Conservation (phyloP, 2,888 invertebrate genomes). For the Diploptera punctata region DNA sequence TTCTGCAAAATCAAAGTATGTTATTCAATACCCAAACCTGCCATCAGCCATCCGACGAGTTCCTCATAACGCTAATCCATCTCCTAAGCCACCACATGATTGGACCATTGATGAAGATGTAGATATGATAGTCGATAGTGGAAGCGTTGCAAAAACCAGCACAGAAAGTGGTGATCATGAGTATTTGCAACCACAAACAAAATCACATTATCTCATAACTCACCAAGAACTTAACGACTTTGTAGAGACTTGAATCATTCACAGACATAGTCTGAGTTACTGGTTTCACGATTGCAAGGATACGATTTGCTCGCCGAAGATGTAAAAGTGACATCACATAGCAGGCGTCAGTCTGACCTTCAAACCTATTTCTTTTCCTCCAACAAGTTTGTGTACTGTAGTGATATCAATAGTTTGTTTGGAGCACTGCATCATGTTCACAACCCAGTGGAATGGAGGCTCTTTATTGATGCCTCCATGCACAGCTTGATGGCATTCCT, state of each 20-base stretch:
- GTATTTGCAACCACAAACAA: background rate
- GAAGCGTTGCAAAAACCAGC: background rate
- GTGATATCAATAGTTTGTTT: background rate
- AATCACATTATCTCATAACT: too few species aligned
- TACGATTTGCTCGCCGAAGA: background rate
- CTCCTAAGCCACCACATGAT: background rate
- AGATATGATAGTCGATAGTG: background rate
- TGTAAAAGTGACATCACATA: background rate
- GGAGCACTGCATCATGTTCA: background rate
- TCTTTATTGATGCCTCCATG: background rate
- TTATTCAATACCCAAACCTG: background rate
- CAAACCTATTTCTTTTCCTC: background rate
- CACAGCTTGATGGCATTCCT: background rate
- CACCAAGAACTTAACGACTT: background rate
- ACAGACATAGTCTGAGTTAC: background rate
- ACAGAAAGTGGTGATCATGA: background rate
- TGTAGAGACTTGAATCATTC: background rate
- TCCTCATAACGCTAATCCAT: background rate
- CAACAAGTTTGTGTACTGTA: background rate
- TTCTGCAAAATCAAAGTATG: slow-evolving; percentile 4
- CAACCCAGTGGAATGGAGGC: background rate
- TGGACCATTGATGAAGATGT: background rate
- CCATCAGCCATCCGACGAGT: background rate
- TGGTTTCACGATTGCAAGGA: background rate
- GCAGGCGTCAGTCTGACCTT: background rate